phyloP scores from a whole-genome alignment of 2,888 invertebrate species.

The Osmoderma eremita region DNA sequence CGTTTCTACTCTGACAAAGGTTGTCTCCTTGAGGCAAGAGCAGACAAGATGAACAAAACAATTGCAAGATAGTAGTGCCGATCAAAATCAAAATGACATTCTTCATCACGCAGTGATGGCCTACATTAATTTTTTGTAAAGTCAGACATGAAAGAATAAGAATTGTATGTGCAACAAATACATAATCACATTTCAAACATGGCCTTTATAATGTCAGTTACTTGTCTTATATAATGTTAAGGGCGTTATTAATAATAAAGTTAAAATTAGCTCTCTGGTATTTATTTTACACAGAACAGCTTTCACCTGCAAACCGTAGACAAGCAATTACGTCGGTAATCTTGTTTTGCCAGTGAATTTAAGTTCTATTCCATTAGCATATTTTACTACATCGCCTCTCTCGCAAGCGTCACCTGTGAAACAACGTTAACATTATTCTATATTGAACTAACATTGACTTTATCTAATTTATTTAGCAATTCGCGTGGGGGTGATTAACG shows the following conservation, averaged over 20 bases:
- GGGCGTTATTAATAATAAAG: constrained; percentile 30
- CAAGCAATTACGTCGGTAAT: constrained; percentile 28
- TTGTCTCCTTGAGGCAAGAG: too few species aligned
- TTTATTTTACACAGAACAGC: constrained; percentile 13
- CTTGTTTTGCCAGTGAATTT: constrained; percentile 20
- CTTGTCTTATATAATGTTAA: constrained; percentile 12
- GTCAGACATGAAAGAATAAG: too few species aligned
- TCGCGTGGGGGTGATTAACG: background rate
- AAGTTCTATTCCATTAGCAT: constrained; percentile 33
- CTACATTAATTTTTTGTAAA: too few species aligned
- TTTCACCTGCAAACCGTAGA: constrained; percentile 31
- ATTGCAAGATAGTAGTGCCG: too few species aligned
- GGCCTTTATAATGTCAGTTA: background rate
- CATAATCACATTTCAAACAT: too few species aligned
- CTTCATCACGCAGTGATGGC: too few species aligned
- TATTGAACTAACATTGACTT: constrained; percentile 20
- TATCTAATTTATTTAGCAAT: constrained; percentile 15
- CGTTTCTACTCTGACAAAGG: too few species aligned
- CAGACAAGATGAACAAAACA: too few species aligned
- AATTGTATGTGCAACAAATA: too few species aligned
- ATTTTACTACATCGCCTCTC: constrained; percentile 12
- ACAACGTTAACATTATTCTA: constrained; percentile 1
- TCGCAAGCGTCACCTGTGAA: constrained; percentile 8
- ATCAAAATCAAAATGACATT: too few species aligned
- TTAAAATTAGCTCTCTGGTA: constrained; percentile 18